These are phyloP conservation scores for Aurelia sp. DNA, from an alignment of 30 jellyfish, hydroid and myxozoan species.

Conservation along the genomic window DNA sequence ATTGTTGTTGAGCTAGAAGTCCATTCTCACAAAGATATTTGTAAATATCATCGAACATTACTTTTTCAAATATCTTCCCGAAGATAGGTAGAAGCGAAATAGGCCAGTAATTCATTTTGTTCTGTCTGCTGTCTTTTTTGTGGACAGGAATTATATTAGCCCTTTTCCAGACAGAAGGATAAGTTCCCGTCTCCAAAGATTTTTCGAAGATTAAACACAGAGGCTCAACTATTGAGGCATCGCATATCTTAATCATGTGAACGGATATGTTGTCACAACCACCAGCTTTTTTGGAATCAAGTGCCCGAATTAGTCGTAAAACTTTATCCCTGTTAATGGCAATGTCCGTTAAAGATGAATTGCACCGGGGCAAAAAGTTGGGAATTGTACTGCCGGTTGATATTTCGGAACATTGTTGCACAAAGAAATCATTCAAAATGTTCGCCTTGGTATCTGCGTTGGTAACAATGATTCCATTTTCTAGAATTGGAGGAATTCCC, in stretches of 20 bases:
- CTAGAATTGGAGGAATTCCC: conserved; percentile 52
- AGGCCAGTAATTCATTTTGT: conserved; percentile 7
- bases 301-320: conserved; percentile 22
- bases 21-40: conserved; percentile 42
- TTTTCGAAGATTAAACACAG: conserved; percentile 21
- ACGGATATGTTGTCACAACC: conserved; percentile 64
- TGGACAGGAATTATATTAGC: conserved; percentile 66
- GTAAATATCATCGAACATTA: conserved; percentile 16
- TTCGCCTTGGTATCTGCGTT: conserved; percentile 41
- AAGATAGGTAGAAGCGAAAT: background rate
- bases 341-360: conserved; percentile 2
- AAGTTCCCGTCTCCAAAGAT: conserved; percentile 27
- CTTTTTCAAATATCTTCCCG: conserved; percentile 64
- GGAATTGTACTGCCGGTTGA: conserved; percentile 40
- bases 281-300: conserved; percentile 55
- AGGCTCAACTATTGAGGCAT: conserved; percentile 8
- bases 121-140: conserved; percentile 58
- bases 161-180: conserved; percentile 46
- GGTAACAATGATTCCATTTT: conserved; percentile 30
- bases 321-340: conserved; percentile 35
- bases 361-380: conserved; percentile 1
- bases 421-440: conserved; percentile 42
- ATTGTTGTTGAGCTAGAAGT: background rate
- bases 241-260: conserved; percentile 55
- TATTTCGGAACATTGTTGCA: conserved; percentile 39